Evolutionary conservation across 2,888 invertebrate species (phyloP), one percentile per base, ranked within the genome.

Genomic region (Troglohyphantes excavatus): DNA sequence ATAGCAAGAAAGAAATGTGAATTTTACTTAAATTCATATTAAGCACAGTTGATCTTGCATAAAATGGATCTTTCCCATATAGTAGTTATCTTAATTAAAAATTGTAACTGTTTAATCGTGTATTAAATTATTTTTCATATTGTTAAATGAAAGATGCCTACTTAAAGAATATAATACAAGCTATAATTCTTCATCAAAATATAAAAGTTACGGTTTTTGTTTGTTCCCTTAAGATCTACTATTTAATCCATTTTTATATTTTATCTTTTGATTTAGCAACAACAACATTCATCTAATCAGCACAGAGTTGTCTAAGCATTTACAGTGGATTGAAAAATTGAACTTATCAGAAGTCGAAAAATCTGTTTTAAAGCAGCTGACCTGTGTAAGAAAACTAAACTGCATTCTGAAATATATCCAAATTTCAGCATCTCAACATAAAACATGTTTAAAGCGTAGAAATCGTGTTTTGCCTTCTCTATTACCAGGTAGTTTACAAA

Each of bases 301-400:
- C 9, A n/a, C 26, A n/a, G 82, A 82, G 39, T 53, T 59, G 23
- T 33, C 70, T 23, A 82, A 82, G 53, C 72, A 72, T 39, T 23
- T 59, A 2, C 33, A 82, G 17, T 82, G 82, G 82, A 11, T 82
- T 9, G 61, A 82, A 2, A 26, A 33, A n/a, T 17, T 72, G 33
- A 59, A 82, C 27, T 61, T 72, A n/a, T 33, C 72, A 39, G 33
- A 82, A 19, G 17, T 29, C 17, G 61, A 82, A 33, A 61, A 70
- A 21, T 26, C 7, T 13, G 29, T 53, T 7, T 3, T 81, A 11
- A 81, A 29, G 1, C 27, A 53, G 2, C 21, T 53, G 27, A 13
- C n/a, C 17, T 68, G 29, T 63, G 6, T 81, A 9, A n/a, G 46
- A 29, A 81, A 67, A 59, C 17, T 81, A 29, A 39, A 53, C 13